phyloP scores from a whole-genome alignment of 2,797 vertebrate species.

The Decapterus maruadsi region DNA sequence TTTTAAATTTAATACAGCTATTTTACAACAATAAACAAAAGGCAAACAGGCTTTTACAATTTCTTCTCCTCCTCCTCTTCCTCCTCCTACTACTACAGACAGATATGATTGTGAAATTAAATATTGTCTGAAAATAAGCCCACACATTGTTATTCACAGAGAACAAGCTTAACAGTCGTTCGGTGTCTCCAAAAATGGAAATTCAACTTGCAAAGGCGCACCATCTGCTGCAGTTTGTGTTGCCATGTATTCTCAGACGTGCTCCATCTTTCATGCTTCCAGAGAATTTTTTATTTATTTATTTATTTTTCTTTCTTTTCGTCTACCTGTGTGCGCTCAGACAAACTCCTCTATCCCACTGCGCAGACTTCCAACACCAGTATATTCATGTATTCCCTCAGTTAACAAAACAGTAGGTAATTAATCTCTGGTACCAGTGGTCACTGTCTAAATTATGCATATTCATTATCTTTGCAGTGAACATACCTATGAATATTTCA shows the following conservation, averaged over 20 bases:
- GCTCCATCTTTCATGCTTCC: not conserved
- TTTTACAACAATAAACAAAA: too few species aligned
- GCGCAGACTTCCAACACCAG: not conserved
- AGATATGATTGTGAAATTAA: not conserved
- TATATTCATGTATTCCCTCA: slow-evolving; percentile 21
- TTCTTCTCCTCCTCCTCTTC: not conserved
- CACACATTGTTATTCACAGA: not conserved
- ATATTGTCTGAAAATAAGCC: not conserved
- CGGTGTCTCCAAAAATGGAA: not conserved
- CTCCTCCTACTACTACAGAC: not conserved
- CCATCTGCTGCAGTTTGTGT: not conserved
- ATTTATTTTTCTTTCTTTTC: too few species aligned
- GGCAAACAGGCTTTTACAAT: not conserved
- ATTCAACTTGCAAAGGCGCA: not conserved
- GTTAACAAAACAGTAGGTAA: slow-evolving; percentile 42
- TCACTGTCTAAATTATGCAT: slow-evolving; percentile 42
- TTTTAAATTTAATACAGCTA: too few species aligned
- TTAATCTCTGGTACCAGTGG: slow-evolving; percentile 50
- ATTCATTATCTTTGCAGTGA: slow-evolving; percentile 40
- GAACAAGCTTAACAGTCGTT: not conserved
- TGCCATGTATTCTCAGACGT: not conserved
- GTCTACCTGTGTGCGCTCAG: not conserved
- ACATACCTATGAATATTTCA: slow-evolving; percentile 56
- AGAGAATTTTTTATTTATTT: not conserved
- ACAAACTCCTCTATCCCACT: not conserved